phyloP scores from a whole-genome alignment of 2,888 invertebrate species.

The Platycheirus albimanus region DNA sequence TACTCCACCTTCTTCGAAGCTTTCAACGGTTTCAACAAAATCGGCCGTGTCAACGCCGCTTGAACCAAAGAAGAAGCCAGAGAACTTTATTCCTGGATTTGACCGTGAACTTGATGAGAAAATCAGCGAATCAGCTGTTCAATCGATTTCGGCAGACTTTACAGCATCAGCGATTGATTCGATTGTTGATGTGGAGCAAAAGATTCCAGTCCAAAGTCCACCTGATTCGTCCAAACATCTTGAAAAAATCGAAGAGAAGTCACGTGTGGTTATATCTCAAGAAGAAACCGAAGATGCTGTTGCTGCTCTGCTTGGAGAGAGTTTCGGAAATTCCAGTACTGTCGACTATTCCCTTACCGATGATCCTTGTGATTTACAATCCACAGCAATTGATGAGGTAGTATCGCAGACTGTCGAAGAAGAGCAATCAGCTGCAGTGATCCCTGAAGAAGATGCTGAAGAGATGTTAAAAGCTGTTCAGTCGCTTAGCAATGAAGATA shows the following conservation, averaged over 20 bases:
- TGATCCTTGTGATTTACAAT: constrained; percentile 78
- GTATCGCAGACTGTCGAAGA: constrained; percentile 83
- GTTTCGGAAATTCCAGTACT: constrained; percentile 87
- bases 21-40: constrained; percentile 75
- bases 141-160: constrained; percentile 88
- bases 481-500: constrained; percentile 88
- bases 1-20: constrained; percentile 63
- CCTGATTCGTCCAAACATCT: constrained; percentile 80
- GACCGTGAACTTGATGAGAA: constrained; percentile 87
- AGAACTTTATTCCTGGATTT: constrained; percentile 87
- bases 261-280: constrained; percentile 92
- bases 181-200: constrained; percentile 80
- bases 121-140: constrained; percentile 91
- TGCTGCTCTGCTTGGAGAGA: constrained; percentile 93
- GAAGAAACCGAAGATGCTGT: constrained; percentile 97
- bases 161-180: constrained; percentile 81
- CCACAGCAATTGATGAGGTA: constrained; percentile 81
- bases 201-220: constrained; percentile 81
- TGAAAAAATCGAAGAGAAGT: constrained; percentile 89
- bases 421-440: constrained; percentile 78
- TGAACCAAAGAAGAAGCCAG: constrained; percentile 83
- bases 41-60: constrained; percentile 75
- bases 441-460: constrained; percentile 89
- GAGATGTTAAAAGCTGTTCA: constrained; percentile 93
- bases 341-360: constrained; percentile 82